A percentile compares a stretch with the other conserved stretches of the same genome.
Evolutionary conservation across 2,797 vertebrate genomes (phyloP).

Genomic region (Cirrhinus mrigala): DNA sequence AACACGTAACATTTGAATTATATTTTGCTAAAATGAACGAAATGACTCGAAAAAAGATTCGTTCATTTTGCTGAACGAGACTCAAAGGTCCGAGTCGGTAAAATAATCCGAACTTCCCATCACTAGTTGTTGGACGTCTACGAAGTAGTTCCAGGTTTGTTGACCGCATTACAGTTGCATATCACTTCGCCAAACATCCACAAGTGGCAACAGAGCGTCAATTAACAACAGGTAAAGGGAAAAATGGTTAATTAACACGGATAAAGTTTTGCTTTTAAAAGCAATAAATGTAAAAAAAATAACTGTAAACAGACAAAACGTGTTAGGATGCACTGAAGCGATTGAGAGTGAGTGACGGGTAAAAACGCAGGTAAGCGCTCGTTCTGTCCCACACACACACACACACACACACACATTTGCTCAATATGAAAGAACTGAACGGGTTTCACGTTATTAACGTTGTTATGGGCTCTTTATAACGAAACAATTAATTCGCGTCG

Average conservation of each 20-base stretch:
- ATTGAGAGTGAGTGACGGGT: no score
- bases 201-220: neutral
- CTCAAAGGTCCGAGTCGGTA: no score
- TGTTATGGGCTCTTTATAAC: neutral
- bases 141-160: neutral
- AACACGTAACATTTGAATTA: no score
- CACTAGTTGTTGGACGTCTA: neutral
- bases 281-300: neutral
- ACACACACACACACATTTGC: neutral
- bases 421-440: neutral
- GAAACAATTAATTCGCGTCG: neutral
- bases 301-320: neutral
- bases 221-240: neutral
- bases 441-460: neutral
- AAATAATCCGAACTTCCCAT: no score
- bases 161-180: neutral
- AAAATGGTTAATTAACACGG: neutral
- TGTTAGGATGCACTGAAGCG: neutral
- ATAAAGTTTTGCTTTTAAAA: neutral
- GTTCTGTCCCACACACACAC: no score
- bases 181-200: neutral
- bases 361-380: neutral
- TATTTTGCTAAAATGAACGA: no score
- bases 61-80: no score
- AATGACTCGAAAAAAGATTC: no score